Percentiles rank a stretch among this genome's conserved stretches.
Conservation (phyloP, 2,888 invertebrate genomes). For the Epistrophe grossulariae region DNA sequence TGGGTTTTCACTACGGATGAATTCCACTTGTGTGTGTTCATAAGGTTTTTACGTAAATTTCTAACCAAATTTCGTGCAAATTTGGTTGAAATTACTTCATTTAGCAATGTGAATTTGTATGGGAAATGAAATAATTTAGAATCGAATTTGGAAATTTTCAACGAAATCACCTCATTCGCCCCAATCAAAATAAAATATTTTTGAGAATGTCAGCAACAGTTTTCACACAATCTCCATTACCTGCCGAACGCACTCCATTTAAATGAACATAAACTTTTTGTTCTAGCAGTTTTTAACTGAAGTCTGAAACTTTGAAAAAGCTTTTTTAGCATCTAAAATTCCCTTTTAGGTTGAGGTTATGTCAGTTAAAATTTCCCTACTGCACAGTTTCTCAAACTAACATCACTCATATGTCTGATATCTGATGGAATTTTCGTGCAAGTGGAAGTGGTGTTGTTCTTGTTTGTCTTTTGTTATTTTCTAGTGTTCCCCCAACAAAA, state of each 20-base stretch:
- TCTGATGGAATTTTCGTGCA: constrained; percentile 60
- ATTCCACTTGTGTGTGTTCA: too few species aligned
- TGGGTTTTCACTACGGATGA: too few species aligned
- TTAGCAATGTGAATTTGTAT: too few species aligned
- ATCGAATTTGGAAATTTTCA: too few species aligned
- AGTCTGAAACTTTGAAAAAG: constrained; percentile 5
- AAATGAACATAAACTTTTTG: background rate
- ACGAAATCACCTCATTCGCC: too few species aligned
- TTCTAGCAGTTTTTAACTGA: constrained; percentile 17
- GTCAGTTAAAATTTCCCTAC: background rate
- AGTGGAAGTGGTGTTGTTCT: constrained; percentile 51
- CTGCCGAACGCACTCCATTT: constrained; percentile 27
- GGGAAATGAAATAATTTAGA: too few species aligned
- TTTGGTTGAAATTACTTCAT: too few species aligned
- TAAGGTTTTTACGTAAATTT: too few species aligned
- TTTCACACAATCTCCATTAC: too few species aligned
- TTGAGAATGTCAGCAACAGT: too few species aligned
- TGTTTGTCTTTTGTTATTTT: constrained; percentile 27
- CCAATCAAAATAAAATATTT: too few species aligned
- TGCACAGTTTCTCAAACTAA: constrained; percentile 42
- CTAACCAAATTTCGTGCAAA: too few species aligned
- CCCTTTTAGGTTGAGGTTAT: constrained; percentile 14
- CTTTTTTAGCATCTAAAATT: constrained; percentile 30
- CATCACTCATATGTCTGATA: constrained; percentile 11
- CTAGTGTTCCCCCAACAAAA: constrained; percentile 33